Base-by-base conservation (phyloP, 2,113 vertebrate genomes). In the Pangasianodon gigas region DNA sequence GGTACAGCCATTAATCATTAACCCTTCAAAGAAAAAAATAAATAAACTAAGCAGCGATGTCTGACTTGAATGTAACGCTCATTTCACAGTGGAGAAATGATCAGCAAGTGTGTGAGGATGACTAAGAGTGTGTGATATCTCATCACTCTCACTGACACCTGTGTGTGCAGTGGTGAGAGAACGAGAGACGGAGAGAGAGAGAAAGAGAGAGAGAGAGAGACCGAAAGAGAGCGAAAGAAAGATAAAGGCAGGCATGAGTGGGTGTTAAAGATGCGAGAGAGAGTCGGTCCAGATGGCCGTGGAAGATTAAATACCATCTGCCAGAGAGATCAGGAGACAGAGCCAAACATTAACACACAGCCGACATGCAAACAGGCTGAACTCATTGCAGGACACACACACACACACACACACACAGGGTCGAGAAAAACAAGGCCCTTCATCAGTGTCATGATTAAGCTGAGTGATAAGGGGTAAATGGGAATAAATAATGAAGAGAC, bases 221-320 rank as follows among this genome's bases (percentile, higher is more conserved):
- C 18, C 48, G 71, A 79, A n/a, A 87, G 48, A 65, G 41, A 62
- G 69, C 77, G 14, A 74, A 21, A 60, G 9, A 56, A 56, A 84
- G 88, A 89, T 24, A 89, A 54, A 89, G 85, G 86, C 74, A 90
- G 79, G 77, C 75, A 91, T 85, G 91, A 89, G 91, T 89, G 91
- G 90, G 91, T 89, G 91, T 89, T 92, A 92, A 91, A 94, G 93
- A 95, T 88, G 90, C 89, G 92, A 93, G 92, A 95, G 91, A 94
- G 93, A 94, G 94, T 95, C 93, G 71, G 94, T 93, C 92, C 95
- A 95, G 95, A 96, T 95, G 95, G 95, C 90, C 87, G 26, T 19
- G 92, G 93, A 94, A 95, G 94, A 95, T 95, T 95, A 95, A 93
- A 94, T 94, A 95, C 94, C 95, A 95, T 95, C 95, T 96, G 95